Conservation (phyloP, 2,113 vertebrate species). For the Cheirogaleus medius region DNA sequence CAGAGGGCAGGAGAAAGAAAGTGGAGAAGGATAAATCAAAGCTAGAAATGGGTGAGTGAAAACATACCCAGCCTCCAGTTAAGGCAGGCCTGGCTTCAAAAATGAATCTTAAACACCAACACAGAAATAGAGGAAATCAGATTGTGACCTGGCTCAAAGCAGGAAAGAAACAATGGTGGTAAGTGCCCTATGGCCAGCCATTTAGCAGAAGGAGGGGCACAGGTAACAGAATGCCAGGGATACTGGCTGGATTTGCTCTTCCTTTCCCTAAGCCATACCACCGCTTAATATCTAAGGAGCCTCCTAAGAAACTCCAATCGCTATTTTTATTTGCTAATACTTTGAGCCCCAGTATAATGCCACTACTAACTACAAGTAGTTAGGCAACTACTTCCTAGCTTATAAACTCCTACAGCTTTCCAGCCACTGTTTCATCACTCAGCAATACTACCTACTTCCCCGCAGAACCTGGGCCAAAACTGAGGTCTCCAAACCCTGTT, state of each 20-base stretch:
- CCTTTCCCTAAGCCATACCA: not conserved
- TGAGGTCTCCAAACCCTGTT: not conserved
- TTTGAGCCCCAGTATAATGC: not conserved
- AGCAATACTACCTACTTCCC: not conserved
- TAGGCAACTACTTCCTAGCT: not conserved
- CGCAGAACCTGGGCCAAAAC: not conserved
- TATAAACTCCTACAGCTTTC: constrained; percentile 1
- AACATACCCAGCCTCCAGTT: not conserved
- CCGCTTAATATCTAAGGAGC: not conserved
- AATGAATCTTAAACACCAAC: not conserved
- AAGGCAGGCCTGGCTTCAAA: not conserved
- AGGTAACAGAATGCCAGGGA: not conserved
- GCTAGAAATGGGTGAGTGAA: not conserved
- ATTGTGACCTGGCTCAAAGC: not conserved
- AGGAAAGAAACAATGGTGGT: not conserved
- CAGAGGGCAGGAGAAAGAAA: not conserved
- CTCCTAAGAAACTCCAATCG: not conserved
- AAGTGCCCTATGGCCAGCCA: not conserved
- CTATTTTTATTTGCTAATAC: constrained; percentile 30
- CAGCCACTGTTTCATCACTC: not conserved
- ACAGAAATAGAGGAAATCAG: not conserved
- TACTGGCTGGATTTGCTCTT: not conserved
- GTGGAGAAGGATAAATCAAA: constrained; percentile 10
- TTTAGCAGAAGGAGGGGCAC: not conserved
- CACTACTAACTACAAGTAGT: not conserved